These are phyloP conservation scores for Zosterops hypoxanthus DNA, from an alignment of 2,113 vertebrate genomes.

Conservation along the genomic window DNA sequence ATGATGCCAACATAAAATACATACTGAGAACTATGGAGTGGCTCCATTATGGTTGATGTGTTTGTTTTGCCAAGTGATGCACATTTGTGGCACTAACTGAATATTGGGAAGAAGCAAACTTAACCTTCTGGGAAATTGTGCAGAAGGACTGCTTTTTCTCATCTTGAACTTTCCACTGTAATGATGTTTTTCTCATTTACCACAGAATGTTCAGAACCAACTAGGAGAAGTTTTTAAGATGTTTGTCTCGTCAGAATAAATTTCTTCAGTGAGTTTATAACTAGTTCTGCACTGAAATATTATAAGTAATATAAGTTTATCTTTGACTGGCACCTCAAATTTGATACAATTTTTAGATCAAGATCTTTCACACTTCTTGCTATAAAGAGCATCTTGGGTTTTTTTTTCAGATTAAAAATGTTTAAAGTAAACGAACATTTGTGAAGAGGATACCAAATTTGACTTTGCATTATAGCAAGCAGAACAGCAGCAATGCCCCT, in stretches of 20 bases:
- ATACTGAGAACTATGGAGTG: background rate
- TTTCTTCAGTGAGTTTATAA: conserved; percentile 29
- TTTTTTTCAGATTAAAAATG: background rate
- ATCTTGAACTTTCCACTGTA: background rate
- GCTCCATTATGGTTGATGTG: background rate
- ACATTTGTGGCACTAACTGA: conserved; percentile 1
- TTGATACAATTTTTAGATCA: background rate
- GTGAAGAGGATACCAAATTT: background rate
- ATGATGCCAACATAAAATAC: background rate
- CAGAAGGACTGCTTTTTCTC: background rate
- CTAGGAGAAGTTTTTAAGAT: conserved; percentile 41
- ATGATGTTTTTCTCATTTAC: conserved; percentile 6
- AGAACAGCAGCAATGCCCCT: background rate
- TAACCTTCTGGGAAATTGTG: conserved; percentile 55
- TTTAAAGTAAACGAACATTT: background rate
- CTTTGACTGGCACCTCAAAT: conserved; percentile 14
- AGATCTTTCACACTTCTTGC: background rate
- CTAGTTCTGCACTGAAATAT: background rate
- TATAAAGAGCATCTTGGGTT: background rate
- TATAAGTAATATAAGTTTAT: background rate
- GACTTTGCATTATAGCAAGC: background rate
- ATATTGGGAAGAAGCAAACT: background rate
- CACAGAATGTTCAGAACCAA: background rate
- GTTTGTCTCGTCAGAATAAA: conserved; percentile 18
- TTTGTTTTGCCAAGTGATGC: conserved; percentile 16